These are phyloP conservation scores for Amphibalanus amphitrite DNA, from an alignment of 1,140 invertebrate genomes.

Conservation along the genomic window DNA sequence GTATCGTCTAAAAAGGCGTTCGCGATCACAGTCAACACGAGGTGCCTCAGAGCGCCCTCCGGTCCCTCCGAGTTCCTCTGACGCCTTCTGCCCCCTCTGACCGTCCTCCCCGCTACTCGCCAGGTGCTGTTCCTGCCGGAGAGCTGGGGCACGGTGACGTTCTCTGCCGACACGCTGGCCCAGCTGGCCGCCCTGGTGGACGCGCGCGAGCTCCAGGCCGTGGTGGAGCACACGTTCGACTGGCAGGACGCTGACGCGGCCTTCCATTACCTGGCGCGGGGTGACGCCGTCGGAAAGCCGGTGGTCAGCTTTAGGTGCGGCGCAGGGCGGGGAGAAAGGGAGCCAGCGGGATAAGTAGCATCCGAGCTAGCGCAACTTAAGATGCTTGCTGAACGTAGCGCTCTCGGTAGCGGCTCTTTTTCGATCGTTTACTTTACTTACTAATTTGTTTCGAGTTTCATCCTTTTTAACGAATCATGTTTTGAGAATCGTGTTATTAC, in stretches of 20 bases:
- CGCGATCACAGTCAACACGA: no score
- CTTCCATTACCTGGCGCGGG: constrained; percentile 42
- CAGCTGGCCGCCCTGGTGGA: constrained; percentile 34
- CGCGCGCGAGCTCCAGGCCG: constrained; percentile 34
- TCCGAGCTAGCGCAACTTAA: no score
- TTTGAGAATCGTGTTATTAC: no score
- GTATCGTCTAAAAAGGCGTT: no score
- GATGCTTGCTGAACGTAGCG: no score
- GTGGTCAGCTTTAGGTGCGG: constrained; percentile 46
- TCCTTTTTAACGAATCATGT: no score
- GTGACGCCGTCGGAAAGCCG: constrained; percentile 50
- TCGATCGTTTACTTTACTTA: no score
- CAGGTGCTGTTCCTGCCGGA: constrained; percentile 9
- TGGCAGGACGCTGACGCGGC: constrained; percentile 50
- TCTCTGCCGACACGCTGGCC: constrained; percentile 27
- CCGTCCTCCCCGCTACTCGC: neutral
- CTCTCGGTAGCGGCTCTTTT: no score
- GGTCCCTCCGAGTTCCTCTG: constrained; percentile 17
- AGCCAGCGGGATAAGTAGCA: no score
- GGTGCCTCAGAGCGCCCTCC: constrained; percentile 28
- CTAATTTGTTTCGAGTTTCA: no score
- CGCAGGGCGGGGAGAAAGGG: no score
- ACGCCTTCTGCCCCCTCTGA: neutral
- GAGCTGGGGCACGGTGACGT: constrained; percentile 12
- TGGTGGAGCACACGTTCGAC: constrained; percentile 43